Base-by-base conservation (phyloP, 2,888 invertebrate genomes). In the Blastobasis adustella region DNA sequence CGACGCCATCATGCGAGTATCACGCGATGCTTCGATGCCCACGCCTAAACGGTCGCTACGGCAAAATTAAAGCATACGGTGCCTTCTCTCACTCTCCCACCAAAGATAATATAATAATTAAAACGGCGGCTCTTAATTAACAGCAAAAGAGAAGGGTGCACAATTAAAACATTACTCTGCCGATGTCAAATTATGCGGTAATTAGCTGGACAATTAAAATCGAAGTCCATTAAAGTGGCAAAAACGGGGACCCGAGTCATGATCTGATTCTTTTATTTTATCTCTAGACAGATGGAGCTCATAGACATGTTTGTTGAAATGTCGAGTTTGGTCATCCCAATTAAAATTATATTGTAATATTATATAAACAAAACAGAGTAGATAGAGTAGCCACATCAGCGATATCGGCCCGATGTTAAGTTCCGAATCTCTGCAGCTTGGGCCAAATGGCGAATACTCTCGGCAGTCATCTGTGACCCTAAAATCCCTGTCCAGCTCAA, bases 131-230 rank as follows among this genome's bases (percentile, higher is more conserved):
- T 57, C 59, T 63, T 79, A 77, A 83, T 82, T 81, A 72, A 73
- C 71, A 74, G 69, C 60, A 68, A 73, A 66, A 64, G 67, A 76
- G 72, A 76, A 73, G 73, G 70, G 71, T 73, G 63, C 60, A 80
- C 85, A 84, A 86, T 87, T 87, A 87, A 83, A 86, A 85, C 85
- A 86, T 87, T 85, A 86, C 80, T 82, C 63, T 58, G 65, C 61
- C 69, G 74, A 76, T 76, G 71, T 73, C 74, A 80, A 86, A 84
- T 83, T 85, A 82, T 80, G 73, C 78, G 68, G 82, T 85, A 86
- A 87, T 87, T 85, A 84, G 64, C 69, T 55, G 64, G 66, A 66
- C 68, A 79, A 86, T 87, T 86, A 84, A 79, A 77, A 80, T 83
- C 79, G 82, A 80, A 82, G 79, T 76, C 77, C 79, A 79, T 83